phyloP scores from a whole-genome alignment of 2,113 vertebrate genomes.

The Symphodus melops region DNA sequence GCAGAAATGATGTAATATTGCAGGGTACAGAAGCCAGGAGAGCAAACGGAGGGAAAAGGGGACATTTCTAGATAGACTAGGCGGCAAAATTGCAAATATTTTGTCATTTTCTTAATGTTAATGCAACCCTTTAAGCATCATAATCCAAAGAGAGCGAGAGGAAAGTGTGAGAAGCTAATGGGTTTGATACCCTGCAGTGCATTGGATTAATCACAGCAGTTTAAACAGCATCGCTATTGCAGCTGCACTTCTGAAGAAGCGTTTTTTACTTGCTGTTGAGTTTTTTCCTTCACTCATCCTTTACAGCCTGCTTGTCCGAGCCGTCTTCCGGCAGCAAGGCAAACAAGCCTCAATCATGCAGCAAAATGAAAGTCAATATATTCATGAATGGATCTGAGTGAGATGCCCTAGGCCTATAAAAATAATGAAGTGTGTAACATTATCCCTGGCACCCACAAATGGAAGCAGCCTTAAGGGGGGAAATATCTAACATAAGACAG shows the following conservation, averaged over 20 bases:
- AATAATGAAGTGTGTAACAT: conserved; percentile 80
- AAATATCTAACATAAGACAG: conserved; percentile 69
- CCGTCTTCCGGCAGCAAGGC: conserved; percentile 46
- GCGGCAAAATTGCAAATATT: background rate
- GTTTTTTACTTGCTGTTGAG: conserved; percentile 9
- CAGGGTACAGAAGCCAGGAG: conserved; percentile 2
- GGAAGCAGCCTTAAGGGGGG: conserved; percentile 71
- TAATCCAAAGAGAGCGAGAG: background rate
- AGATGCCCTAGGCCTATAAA: conserved; percentile 74
- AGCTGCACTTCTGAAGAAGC: conserved; percentile 4
- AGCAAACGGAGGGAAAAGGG: background rate
- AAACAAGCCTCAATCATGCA: conserved; percentile 78
- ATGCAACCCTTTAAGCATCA: background rate
- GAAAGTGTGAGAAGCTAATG: conserved; percentile 4
- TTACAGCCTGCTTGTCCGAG: conserved; percentile 59
- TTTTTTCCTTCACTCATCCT: conserved; percentile 51
- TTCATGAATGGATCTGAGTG: conserved; percentile 75
- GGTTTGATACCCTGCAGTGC: conserved; percentile 24
- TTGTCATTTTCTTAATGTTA: conserved; percentile 9
- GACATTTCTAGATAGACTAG: background rate
- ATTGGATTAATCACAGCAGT: conserved; percentile 24
- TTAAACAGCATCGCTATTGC: conserved; percentile 4
- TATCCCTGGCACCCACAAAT: conserved; percentile 69
- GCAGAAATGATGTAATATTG: conserved; percentile 31
- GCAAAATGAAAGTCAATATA: conserved; percentile 80